phyloP scores from a whole-genome alignment of 2,797 vertebrate genomes.

The Garrulus glandarius region DNA sequence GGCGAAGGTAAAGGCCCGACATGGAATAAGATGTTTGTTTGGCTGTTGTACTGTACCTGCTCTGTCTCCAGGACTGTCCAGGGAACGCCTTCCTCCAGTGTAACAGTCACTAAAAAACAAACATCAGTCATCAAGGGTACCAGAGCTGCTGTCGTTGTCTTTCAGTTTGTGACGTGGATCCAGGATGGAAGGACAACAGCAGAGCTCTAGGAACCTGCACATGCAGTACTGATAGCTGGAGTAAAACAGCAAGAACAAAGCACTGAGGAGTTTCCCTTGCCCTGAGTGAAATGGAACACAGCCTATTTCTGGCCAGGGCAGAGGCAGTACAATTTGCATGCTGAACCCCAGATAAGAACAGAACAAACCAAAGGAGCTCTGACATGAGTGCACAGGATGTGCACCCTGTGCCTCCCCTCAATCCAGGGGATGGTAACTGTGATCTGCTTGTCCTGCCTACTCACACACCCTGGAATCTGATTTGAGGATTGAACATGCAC shows the following conservation, averaged over 20 bases:
- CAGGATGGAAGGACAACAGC: neutral
- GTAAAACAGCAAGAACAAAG: neutral
- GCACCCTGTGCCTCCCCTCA: neutral
- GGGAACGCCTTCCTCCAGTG: neutral
- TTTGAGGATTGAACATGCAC: neutral
- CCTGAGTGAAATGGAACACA: neutral
- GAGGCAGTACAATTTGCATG: neutral
- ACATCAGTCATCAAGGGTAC: neutral
- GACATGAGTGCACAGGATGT: neutral
- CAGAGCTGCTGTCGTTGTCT: fast-evolving
- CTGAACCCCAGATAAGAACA: neutral
- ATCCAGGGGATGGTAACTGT: neutral
- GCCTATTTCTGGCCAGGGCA: neutral
- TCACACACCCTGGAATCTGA: neutral
- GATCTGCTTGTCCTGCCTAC: neutral
- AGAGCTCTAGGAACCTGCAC: neutral
- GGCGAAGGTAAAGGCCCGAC: neutral
- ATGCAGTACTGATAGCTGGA: neutral
- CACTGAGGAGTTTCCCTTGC: neutral
- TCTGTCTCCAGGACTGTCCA: neutral
- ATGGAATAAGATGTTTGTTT: neutral
- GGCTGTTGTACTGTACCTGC: constrained; percentile 34
- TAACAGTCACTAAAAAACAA: neutral
- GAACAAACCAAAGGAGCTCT: neutral
- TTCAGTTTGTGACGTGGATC: neutral